A percentile compares a stretch with the other conserved stretches of the same genome.
Conservation (phyloP, 1,140 invertebrate genomes). For the Tachypleus tridentatus region DNA sequence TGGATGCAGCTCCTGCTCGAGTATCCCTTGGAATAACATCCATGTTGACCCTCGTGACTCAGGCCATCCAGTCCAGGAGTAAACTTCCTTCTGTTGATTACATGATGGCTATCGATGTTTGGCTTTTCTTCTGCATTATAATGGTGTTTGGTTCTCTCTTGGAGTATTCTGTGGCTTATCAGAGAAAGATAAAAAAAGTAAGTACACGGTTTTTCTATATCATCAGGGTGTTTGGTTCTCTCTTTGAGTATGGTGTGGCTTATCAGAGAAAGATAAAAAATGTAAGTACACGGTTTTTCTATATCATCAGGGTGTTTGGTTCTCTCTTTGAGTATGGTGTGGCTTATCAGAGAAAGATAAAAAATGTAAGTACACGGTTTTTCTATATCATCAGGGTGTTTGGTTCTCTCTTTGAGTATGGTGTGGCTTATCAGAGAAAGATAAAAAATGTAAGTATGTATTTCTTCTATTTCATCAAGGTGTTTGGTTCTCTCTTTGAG, state of each 20-base stretch:
- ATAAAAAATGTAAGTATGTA: too few relatives aligned
- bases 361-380: not conserved
- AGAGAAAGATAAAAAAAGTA: too few relatives aligned
- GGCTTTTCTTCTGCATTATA: slow-evolving; percentile 25
- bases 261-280: too few relatives aligned
- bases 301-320: not conserved
- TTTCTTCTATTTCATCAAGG: not conserved
- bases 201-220: not conserved
- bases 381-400: not conserved
- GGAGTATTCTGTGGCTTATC: slow-evolving; percentile 30
- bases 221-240: not conserved
- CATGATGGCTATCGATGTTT: slow-evolving; percentile 21
- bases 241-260: not conserved
- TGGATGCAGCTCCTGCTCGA: slow-evolving; percentile 31
- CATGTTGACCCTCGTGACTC: slow-evolving; percentile 13
- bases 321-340: not conserved
- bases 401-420: not conserved
- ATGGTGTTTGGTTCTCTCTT: slow-evolving; percentile 32
- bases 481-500: not conserved
- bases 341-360: too few relatives aligned
- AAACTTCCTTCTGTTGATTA: not conserved
- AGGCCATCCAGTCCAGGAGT: slow-evolving; percentile 2
- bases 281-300: not conserved
- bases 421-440: too few relatives aligned
- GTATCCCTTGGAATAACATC: slow-evolving; percentile 26